Evolutionary conservation across 2,113 vertebrate species (phyloP).

Genomic region (Seriola aureovittata): DNA sequence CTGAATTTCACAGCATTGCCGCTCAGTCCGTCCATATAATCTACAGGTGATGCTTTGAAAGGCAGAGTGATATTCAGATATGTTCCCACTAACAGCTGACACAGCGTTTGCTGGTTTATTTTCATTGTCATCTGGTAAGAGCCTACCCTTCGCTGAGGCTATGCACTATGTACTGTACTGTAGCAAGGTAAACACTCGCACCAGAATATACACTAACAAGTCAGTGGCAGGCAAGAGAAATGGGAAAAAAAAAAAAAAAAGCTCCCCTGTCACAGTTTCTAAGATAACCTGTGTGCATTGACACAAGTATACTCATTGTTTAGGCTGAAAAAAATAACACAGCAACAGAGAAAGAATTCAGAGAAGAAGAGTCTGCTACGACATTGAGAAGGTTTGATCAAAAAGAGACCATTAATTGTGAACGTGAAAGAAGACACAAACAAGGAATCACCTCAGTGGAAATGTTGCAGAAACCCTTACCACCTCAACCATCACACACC

Average conservation of each 20-base stretch:
- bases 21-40: conserved; percentile 72
- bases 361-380: not conserved
- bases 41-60: conserved; percentile 56
- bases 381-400: not conserved
- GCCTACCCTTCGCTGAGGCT: conserved; percentile 53
- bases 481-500: conserved; percentile 39
- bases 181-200: conserved; percentile 61
- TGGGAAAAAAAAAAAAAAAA: not conserved
- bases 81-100: conserved; percentile 42
- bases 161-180: conserved; percentile 67
- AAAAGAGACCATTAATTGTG: not conserved
- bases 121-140: conserved; percentile 40
- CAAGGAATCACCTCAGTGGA: conserved; percentile 17
- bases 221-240: conserved; percentile 10
- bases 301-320: conserved; percentile 27
- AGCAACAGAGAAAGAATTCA: not conserved
- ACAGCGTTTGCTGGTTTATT: conserved; percentile 34
- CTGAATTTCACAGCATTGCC: conserved; percentile 52
- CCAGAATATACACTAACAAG: conserved; percentile 39
- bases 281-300: conserved; percentile 40
- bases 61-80: conserved; percentile 29
- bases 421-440: conserved; percentile 1
- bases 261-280: conserved; percentile 11
- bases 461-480: conserved; percentile 29
- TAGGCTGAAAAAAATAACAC: conserved; percentile 34